Conservation (phyloP, 2,888 invertebrate species). For the Plusia festucae region DNA sequence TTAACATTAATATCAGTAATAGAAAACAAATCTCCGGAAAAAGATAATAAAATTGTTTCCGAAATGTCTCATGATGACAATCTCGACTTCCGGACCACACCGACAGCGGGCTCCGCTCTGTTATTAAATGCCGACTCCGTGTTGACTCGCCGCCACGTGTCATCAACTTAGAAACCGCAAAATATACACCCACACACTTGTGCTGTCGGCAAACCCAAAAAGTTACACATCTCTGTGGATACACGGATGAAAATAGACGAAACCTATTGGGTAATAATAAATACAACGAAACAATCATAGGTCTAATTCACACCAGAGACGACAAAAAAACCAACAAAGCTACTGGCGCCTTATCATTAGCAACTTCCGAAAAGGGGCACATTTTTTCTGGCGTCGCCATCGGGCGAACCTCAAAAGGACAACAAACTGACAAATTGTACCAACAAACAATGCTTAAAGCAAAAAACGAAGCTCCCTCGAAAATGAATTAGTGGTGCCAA, state of each 20-base stretch:
- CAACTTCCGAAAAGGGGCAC: constrained; percentile 84
- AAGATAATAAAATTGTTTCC: constrained; percentile 74
- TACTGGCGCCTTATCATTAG: constrained; percentile 88
- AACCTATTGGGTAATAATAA: constrained; percentile 34
- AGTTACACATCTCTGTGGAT: constrained; percentile 16
- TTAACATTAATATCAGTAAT: constrained; percentile 67
- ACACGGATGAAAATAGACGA: constrained; percentile 60
- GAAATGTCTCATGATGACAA: constrained; percentile 77
- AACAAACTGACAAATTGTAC: constrained; percentile 86
- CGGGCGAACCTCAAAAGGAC: constrained; percentile 79
- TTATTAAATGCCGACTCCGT: constrained; percentile 73
- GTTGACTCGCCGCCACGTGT: constrained; percentile 73
- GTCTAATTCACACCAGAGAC: constrained; percentile 74
- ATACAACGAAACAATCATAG: constrained; percentile 57
- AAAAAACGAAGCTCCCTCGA: constrained; percentile 64
- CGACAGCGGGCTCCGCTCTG: constrained; percentile 65
- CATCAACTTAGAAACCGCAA: constrained; percentile 72
- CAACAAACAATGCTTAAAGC: constrained; percentile 78
- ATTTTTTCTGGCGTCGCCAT: constrained; percentile 80
- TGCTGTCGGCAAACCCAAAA: constrained; percentile 39
- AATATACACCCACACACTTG: constrained; percentile 58
- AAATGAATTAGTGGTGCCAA: constrained; percentile 69
- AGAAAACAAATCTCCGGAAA: constrained; percentile 70
- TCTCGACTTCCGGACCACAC: constrained; percentile 86
- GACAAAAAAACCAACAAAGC: constrained; percentile 77